A percentile compares a stretch with the other conserved stretches of the same genome.
Conservation (phyloP, 1,140 invertebrate genomes). For the Trypoxylus dichotomus region DNA sequence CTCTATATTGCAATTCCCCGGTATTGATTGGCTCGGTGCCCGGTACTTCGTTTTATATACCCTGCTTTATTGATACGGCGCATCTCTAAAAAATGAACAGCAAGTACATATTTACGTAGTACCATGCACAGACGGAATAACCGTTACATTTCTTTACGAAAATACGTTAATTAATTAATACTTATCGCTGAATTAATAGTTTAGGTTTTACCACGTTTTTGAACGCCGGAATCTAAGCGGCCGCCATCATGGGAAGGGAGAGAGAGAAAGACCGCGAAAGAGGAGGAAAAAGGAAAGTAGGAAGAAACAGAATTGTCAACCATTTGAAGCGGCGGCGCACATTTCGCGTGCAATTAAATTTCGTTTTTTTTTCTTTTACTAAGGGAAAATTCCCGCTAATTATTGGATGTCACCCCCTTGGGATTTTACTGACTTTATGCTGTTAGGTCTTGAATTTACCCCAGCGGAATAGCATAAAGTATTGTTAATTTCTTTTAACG, state of each 20-base stretch:
- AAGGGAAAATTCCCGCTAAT: neutral
- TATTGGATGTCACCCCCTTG: neutral
- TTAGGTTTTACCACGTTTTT: neutral
- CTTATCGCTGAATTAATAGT: neutral
- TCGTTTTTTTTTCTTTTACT: neutral
- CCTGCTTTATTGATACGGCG: neutral
- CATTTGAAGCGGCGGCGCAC: neutral
- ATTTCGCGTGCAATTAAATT: neutral
- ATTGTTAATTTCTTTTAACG: no score
- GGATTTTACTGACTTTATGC: neutral
- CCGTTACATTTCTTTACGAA: neutral
- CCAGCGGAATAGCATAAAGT: neutral
- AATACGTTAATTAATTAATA: neutral
- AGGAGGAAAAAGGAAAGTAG: neutral
- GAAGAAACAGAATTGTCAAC: neutral
- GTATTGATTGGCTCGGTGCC: neutral
- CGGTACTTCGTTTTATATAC: constrained; percentile 3
- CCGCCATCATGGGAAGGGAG: neutral
- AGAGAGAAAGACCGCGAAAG: neutral
- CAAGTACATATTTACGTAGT: neutral
- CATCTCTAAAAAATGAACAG: neutral
- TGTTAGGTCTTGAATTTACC: neutral
- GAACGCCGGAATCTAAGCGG: neutral
- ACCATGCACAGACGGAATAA: neutral
- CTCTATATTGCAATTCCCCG: neutral